Base-by-base conservation (phyloP, 1,140 invertebrate genomes). In the Mya arenaria region DNA sequence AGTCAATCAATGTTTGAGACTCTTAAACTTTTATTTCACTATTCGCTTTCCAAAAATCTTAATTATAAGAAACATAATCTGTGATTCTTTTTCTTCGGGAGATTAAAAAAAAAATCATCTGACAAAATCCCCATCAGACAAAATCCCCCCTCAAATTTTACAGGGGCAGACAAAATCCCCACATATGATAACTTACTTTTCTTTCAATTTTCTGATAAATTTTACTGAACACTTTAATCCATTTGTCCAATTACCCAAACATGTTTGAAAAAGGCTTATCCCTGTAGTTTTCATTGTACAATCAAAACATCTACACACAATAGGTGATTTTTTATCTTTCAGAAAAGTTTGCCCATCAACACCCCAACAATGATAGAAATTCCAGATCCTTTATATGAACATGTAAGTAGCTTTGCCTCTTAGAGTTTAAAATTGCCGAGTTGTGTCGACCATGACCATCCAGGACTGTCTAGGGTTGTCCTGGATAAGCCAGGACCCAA, bases 331-430 rank as follows among this genome's bases (percentile, higher is more conserved):
- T 52, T 4, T n/a, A 52, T 23, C 2, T 75, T 81, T 17, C 80
- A 86, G 83, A 77, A 63, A 65, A 32, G 65, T 34, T 63, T 87
- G 39, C 41, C 58, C 15, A 80, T 87, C 23, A 81, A 83, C 34
- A 58, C 72, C 2, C 71, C 84, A 73, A 81, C 81, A 37, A 75
- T 52, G 25, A 60, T 85, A 15, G 39, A 28, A 6, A 58, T 88
- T 15, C 82, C 82, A 62, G 75, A 82, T 48, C 66, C 68, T 62
- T 39, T 79, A 1, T 72, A 56, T 52, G 73, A 84, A 10, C 72
- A 85, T 74, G 78, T 86, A 62, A 71, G 19, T 17, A 58, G 15
- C 19, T 34, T 28, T 62, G 60, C 28, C 15, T 28, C n/a, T 28
- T 62, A 30, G 3, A 23, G 19, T 19, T 62, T 30, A n/a, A 52